phyloP scores from a whole-genome alignment of 92 coral and sea anemone genomes.

The Phenganax marumi region DNA sequence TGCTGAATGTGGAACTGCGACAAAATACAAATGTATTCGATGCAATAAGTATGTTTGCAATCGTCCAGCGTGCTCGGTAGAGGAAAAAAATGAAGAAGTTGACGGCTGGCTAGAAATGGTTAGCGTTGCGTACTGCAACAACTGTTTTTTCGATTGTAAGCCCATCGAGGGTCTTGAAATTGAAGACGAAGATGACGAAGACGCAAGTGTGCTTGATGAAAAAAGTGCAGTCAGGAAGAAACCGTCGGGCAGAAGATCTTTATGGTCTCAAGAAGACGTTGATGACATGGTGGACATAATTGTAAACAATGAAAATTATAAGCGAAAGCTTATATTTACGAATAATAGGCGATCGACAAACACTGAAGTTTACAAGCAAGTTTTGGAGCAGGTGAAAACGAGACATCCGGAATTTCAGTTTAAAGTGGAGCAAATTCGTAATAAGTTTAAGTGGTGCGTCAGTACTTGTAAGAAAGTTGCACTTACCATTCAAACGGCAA shows the following conservation, averaged over 20 bases:
- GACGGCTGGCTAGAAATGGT: not conserved
- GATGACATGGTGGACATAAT: constrained; percentile 14
- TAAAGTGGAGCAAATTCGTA: not conserved
- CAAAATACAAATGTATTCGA: constrained; percentile 13
- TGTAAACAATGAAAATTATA: constrained; percentile 9
- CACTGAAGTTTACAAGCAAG: constrained; percentile 8
- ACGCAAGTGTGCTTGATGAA: not conserved
- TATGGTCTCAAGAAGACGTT: constrained; percentile 3
- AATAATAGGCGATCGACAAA: constrained; percentile 6
- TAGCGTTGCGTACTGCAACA: not conserved
- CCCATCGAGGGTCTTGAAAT: not conserved
- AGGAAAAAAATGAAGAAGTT: not conserved
- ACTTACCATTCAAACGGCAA: too few relatives aligned
- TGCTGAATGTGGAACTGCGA: not conserved
- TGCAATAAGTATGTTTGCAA: not conserved
- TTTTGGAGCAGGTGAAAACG: not conserved
- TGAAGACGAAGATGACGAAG: constrained; percentile 6
- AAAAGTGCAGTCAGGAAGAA: not conserved
- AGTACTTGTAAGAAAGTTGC: not conserved
- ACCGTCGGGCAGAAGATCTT: not conserved
- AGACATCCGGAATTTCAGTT: not conserved
- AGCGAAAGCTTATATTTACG: constrained; percentile 23
- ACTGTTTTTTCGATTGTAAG: not conserved
- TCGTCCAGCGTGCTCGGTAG: constrained; percentile 14
- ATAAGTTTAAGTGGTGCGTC: not conserved